phyloP scores from a whole-genome alignment of 2,797 vertebrate species.

The Cheirogaleus major region DNA sequence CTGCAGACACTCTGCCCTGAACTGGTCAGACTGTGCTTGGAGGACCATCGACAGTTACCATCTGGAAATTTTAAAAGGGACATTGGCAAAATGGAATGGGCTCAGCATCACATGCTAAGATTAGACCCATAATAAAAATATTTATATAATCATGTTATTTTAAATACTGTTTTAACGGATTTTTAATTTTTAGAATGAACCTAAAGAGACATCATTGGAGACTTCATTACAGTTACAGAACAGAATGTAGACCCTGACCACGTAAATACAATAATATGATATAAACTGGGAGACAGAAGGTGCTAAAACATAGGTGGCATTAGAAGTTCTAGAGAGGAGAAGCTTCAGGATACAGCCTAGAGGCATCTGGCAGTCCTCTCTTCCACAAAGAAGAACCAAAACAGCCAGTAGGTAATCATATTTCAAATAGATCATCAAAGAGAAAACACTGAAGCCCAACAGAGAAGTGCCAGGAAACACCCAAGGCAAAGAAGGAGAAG shows the following conservation, averaged over 20 bases:
- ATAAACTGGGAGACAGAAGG: neutral
- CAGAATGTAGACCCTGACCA: neutral
- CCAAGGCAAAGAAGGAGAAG: neutral
- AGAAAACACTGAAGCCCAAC: neutral
- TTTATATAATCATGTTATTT: neutral
- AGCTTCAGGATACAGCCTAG: neutral
- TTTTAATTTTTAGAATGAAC: neutral
- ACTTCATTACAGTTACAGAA: neutral
- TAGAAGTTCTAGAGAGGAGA: neutral
- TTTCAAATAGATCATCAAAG: neutral
- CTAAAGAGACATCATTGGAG: neutral
- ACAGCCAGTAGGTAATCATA: neutral
- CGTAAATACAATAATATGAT: neutral
- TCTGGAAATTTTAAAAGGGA: neutral
- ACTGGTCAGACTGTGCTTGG: neutral
- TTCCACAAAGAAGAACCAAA: neutral
- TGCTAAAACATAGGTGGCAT: neutral
- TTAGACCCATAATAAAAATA: neutral
- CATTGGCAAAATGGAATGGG: neutral
- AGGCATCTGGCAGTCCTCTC: neutral
- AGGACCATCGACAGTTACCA: constrained; percentile 65
- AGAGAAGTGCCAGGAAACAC: neutral
- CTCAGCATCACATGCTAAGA: neutral
- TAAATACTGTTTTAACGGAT: neutral
- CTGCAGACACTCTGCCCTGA: neutral